Evolutionary conservation across 2,888 invertebrate species (phyloP).

Genomic region (Andrena flavipes): DNA sequence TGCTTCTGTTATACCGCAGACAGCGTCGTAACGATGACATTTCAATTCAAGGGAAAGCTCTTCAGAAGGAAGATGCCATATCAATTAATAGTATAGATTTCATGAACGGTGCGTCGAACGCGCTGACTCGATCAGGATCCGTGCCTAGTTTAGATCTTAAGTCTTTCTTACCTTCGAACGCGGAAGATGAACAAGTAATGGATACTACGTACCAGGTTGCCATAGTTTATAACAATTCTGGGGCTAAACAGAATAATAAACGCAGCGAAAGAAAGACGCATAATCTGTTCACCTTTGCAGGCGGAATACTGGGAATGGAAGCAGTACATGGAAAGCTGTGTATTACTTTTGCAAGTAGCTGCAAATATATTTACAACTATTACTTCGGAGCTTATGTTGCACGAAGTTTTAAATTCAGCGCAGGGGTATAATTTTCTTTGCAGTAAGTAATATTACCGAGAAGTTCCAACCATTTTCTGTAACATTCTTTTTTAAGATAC

Average conservation of each 20-base stretch:
- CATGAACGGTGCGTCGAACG: constrained; percentile 73
- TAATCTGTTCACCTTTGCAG: constrained; percentile 62
- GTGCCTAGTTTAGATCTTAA: constrained; percentile 84
- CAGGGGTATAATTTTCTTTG: constrained; percentile 86
- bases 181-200: constrained; percentile 79
- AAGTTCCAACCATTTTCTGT: constrained; percentile 6
- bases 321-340: constrained; percentile 86
- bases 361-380: constrained; percentile 86
- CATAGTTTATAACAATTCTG: neutral
- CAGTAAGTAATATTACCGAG: constrained; percentile 82
- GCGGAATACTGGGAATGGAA: constrained; percentile 84
- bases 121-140: constrained; percentile 82
- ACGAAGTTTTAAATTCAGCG: constrained; percentile 86
- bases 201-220: constrained; percentile 81
- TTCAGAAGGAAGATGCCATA: constrained; percentile 81
- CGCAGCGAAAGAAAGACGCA: neutral
- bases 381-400: constrained; percentile 85
- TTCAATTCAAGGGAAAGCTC: constrained; percentile 76
- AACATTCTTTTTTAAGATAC: neutral
- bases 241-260: too few species aligned
- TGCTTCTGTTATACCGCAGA: neutral
- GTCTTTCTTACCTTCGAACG: constrained; percentile 80
- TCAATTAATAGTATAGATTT: constrained; percentile 83
- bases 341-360: constrained; percentile 86
- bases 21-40: constrained; percentile 12